phyloP scores from a whole-genome alignment of 2,113 vertebrate species.

The Prionailurus bengalensis region DNA sequence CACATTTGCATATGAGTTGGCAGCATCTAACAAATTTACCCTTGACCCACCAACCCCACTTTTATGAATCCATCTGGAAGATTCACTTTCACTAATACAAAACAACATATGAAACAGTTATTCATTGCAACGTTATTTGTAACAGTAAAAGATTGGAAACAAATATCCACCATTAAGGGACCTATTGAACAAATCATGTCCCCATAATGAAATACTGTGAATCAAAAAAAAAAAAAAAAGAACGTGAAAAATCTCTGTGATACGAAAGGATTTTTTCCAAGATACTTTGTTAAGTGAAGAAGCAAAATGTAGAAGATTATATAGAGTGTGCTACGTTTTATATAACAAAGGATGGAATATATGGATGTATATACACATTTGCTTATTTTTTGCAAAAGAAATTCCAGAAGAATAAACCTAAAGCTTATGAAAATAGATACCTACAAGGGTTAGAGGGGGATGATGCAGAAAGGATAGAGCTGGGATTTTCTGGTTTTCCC shows the following conservation, averaged over 20 bases:
- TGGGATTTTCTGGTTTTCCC: neutral
- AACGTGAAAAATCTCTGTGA: neutral
- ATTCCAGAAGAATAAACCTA: neutral
- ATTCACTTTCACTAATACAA: too few species aligned
- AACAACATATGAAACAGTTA: too few species aligned
- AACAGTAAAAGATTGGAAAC: neutral
- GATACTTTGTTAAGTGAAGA: neutral
- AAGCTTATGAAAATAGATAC: neutral
- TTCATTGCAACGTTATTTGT: neutral
- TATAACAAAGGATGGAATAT: neutral
- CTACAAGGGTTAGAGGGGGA: neutral
- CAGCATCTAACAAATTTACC: neutral
- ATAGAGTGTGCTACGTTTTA: neutral
- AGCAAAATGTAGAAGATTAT: neutral
- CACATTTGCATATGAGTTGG: neutral
- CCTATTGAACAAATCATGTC: neutral
- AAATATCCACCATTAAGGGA: neutral
- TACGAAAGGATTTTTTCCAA: neutral
- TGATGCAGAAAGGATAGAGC: neutral
- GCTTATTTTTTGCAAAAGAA: neutral
- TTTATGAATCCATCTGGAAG: too few species aligned
- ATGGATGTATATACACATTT: neutral
- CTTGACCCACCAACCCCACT: neutral
- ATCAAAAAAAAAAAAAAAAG: neutral
- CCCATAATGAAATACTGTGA: neutral